These are phyloP conservation scores for Cydia amplana DNA, from an alignment of 1,140 invertebrate genomes.

Conservation along the genomic window DNA sequence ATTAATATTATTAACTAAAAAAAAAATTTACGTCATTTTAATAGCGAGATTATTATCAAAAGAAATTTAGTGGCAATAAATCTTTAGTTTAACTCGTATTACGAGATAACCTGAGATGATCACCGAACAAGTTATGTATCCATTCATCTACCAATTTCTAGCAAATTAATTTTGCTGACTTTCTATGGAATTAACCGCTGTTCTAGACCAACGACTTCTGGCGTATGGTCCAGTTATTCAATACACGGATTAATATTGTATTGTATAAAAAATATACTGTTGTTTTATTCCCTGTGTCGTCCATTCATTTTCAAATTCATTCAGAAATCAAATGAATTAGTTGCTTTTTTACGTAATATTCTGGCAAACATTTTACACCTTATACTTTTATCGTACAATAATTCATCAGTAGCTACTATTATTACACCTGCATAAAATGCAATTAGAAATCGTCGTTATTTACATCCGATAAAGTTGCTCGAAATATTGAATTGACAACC, in stretches of 20 bases:
- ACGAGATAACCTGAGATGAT: not conserved
- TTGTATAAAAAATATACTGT: no score
- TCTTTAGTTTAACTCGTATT: not conserved
- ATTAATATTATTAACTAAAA: not conserved
- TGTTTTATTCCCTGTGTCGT: no score
- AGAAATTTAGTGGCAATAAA: not conserved
- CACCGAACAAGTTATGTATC: not conserved
- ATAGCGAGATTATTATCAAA: not conserved
- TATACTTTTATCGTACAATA: no score
- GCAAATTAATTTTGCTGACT: slow-evolving; percentile 23
- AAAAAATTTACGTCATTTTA: not conserved
- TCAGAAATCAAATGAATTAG: no score
- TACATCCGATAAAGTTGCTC: no score
- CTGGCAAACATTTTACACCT: no score
- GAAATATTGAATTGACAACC: no score
- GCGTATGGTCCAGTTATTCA: not conserved
- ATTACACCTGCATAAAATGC: no score
- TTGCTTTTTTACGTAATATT: no score
- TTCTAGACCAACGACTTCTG: not conserved
- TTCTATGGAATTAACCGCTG: not conserved
- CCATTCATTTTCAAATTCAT: no score
- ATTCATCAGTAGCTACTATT: no score
- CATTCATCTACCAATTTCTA: slow-evolving; percentile 8
- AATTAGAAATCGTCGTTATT: no score
- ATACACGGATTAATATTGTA: not conserved